phyloP scores from a whole-genome alignment of 2,797 vertebrate genomes.

The Rhinophrynus dorsalis region DNA sequence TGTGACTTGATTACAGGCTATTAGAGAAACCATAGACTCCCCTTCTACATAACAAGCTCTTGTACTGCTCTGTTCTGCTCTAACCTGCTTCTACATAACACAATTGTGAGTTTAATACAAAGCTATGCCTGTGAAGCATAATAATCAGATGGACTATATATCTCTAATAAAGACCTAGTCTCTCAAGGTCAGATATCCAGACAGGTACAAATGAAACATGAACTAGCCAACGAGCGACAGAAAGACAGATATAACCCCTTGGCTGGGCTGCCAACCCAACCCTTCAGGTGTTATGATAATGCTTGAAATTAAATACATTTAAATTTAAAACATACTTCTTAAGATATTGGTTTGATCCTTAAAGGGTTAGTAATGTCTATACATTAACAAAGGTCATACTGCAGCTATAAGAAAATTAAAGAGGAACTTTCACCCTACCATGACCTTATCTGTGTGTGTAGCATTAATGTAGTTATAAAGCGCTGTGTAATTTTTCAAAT shows the following conservation, averaged over 20 bases:
- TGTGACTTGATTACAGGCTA: constrained; percentile 30
- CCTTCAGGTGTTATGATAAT: too few relatives aligned
- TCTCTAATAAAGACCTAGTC: constrained; percentile 44
- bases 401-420: too few relatives aligned
- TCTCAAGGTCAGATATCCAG: constrained; percentile 58
- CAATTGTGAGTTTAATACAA: constrained; percentile 60
- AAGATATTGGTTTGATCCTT: too few relatives aligned
- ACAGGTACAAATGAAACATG: constrained; percentile 36
- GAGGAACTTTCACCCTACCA: too few relatives aligned
- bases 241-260: neutral
- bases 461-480: too few relatives aligned
- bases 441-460: too few relatives aligned
- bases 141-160: constrained; percentile 62
- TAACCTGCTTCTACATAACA: constrained; percentile 56
- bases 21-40: constrained; percentile 18
- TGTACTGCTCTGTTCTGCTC: constrained; percentile 55
- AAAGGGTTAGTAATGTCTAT: too few relatives aligned
- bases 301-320: too few relatives aligned
- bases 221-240: constrained; percentile 22
- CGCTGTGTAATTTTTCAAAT: too few relatives aligned
- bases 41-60: constrained; percentile 31
- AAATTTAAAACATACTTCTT: too few relatives aligned
- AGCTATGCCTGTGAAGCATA: constrained; percentile 52
- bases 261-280: neutral
- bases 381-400: too few relatives aligned